A percentile compares a stretch with the other conserved stretches of the same genome.
Conservation (phyloP, 2,888 invertebrate genomes). For the Meta bourneti region DNA sequence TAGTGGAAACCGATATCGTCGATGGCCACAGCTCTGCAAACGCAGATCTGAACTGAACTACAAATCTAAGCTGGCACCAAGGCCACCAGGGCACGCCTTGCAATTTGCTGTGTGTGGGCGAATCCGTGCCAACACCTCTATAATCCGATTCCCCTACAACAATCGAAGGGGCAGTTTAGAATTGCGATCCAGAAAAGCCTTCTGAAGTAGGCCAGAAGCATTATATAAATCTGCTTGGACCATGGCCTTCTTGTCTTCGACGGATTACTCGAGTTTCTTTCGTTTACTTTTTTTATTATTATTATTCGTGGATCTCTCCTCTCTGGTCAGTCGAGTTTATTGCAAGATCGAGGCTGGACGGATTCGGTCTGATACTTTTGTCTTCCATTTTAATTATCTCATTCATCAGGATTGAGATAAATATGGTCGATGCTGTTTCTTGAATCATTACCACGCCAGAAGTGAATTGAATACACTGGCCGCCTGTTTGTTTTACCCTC, state of each 20-base stretch:
- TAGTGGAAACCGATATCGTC: not conserved
- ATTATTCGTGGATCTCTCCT: not conserved
- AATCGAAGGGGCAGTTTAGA: slow-evolving; percentile 25
- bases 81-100: slow-evolving; percentile 49
- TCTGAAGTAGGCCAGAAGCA: slow-evolving; percentile 48
- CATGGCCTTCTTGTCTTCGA: slow-evolving; percentile 52
- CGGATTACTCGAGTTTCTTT: slow-evolving; percentile 24
- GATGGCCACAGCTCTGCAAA: not conserved
- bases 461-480: not conserved
- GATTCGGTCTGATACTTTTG: slow-evolving; percentile 44
- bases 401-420: no score
- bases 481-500: not conserved
- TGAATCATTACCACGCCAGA: not conserved
- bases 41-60: not conserved
- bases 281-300: not conserved
- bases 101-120: slow-evolving; percentile 49
- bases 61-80: slow-evolving; percentile 25
- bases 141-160: slow-evolving; percentile 38
- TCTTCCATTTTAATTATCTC: slow-evolving; percentile 18
- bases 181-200: slow-evolving; percentile 15
- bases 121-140: slow-evolving; percentile 41
- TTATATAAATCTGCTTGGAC: slow-evolving; percentile 36
- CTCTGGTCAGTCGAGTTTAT: slow-evolving; percentile 5
- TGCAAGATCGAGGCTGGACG: not conserved
- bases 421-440: not conserved